Conservation (phyloP, 2,113 vertebrate genomes). For the Ammodytes marinus region DNA sequence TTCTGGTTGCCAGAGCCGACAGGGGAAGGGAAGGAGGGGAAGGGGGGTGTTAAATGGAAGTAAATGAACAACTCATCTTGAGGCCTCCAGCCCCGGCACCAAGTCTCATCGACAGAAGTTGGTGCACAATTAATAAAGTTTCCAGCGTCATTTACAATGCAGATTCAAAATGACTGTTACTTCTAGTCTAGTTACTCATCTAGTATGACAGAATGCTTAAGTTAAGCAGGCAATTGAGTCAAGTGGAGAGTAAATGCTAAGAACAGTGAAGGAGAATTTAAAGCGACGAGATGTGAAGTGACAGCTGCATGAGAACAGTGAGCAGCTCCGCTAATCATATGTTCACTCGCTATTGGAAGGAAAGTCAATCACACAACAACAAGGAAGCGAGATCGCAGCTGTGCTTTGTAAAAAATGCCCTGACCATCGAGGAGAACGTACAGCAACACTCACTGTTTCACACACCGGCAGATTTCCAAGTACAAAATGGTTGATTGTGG, state of each 20-base stretch:
- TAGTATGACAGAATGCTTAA: conserved; percentile 30
- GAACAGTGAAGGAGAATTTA: conserved; percentile 31
- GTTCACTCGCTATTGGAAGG: conserved; percentile 77
- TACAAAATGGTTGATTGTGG: conserved; percentile 81
- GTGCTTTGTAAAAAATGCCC: conserved; percentile 72
- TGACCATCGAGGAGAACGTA: conserved; percentile 71
- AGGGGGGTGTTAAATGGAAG: conserved; percentile 77
- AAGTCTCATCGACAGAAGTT: conserved; percentile 77
- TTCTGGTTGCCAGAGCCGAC: conserved; percentile 75
- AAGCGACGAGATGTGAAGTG: conserved; percentile 58
- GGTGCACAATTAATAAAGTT: conserved; percentile 81
- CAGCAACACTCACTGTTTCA: conserved; percentile 68
- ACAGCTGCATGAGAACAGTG: conserved; percentile 71
- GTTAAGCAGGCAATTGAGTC: conserved; percentile 51
- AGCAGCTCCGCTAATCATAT: conserved; percentile 76
- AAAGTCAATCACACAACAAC: conserved; percentile 77
- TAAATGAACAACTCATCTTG: conserved; percentile 77
- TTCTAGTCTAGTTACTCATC: conserved; percentile 12
- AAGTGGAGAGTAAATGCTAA: conserved; percentile 40
- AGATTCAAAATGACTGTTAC: conserved; percentile 71
- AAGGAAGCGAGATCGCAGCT: conserved; percentile 70
- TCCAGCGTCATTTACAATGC: conserved; percentile 77
- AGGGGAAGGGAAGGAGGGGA: conserved; percentile 53
- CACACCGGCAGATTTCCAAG: conserved; percentile 75
- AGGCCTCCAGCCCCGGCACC: conserved; percentile 74